Percentiles rank a stretch among this genome's conserved stretches.
Conservation (phyloP, 1,140 invertebrate species). For the Thrips palmi region DNA sequence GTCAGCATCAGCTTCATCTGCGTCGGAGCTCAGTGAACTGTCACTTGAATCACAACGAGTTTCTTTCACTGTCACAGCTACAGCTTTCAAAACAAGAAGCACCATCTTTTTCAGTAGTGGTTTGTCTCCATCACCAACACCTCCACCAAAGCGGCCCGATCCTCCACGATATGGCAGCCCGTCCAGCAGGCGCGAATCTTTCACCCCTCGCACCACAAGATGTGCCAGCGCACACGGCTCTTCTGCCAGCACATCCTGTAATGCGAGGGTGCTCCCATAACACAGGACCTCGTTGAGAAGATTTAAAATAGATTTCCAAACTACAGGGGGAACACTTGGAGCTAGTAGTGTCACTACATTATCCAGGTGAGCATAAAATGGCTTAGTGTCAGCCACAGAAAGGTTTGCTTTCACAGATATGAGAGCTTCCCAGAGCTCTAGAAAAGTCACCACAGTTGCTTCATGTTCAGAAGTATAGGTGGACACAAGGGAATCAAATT, state of each 20-base stretch:
- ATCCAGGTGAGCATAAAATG: conserved; percentile 69
- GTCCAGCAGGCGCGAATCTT: conserved; percentile 61
- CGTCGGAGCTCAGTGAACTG: conserved; percentile 59
- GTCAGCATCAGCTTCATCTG: conserved; percentile 70
- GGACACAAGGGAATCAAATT: conserved; percentile 30
- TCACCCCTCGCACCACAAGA: conserved; percentile 63
- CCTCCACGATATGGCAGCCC: conserved; percentile 35
- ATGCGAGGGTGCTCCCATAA: conserved; percentile 70
- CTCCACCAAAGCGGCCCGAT: conserved; percentile 30
- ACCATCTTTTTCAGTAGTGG: conserved; percentile 68
- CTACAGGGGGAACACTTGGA: conserved; percentile 49
- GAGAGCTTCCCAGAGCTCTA: conserved; percentile 74
- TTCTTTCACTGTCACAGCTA: conserved; percentile 77
- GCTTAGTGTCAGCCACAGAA: conserved; percentile 70
- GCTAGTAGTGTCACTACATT: conserved; percentile 56
- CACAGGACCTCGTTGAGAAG: conserved; percentile 76
- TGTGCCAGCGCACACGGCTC: conserved; percentile 73
- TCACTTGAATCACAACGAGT: conserved; percentile 56
- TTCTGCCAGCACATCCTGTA: conserved; percentile 69
- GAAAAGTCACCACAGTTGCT: conserved; percentile 49
- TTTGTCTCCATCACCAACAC: conserved; percentile 30
- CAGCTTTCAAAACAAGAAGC: conserved; percentile 65
- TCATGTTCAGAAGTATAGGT: conserved; percentile 27
- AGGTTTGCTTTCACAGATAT: conserved; percentile 80
- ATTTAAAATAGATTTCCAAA: conserved; percentile 67